phyloP scores from a whole-genome alignment of 2,888 invertebrate genomes.

The Drosophila greeni region DNA sequence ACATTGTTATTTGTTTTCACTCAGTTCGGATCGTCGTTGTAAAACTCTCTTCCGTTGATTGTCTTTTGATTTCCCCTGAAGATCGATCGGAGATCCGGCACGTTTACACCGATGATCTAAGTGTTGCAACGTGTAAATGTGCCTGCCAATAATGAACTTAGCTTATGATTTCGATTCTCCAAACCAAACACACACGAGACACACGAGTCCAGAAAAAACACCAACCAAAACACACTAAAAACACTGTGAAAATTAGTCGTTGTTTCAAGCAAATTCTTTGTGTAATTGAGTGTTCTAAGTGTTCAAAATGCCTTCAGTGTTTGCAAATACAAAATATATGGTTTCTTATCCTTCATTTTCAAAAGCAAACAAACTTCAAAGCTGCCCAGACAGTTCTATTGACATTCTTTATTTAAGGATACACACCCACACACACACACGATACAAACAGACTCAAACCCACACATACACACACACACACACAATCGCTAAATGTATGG shows the following conservation, averaged over 20 bases:
- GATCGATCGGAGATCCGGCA: constrained; percentile 36
- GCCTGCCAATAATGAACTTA: constrained; percentile 59
- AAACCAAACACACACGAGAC: constrained; percentile 21
- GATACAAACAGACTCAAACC: constrained; percentile 24
- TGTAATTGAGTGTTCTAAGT: constrained; percentile 72
- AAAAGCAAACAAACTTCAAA: constrained; percentile 49
- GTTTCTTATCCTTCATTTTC: constrained; percentile 58
- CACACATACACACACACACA: constrained; percentile 32
- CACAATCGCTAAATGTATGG: constrained; percentile 57
- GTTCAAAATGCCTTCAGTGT: constrained; percentile 70
- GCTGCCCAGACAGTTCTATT: constrained; percentile 43
- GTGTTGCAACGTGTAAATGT: constrained; percentile 59
- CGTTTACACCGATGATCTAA: constrained; percentile 46
- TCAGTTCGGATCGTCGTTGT: constrained; percentile 67
- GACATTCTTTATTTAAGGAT: constrained; percentile 41
- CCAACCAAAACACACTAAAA: constrained; percentile 44
- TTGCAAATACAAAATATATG: constrained; percentile 61
- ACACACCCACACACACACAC: constrained; percentile 26
- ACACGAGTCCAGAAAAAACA: constrained; percentile 17
- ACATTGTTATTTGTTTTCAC: constrained; percentile 53
- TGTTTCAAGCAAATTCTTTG: constrained; percentile 71
- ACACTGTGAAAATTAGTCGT: constrained; percentile 64
- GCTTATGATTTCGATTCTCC: constrained; percentile 43
- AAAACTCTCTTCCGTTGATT: constrained; percentile 45
- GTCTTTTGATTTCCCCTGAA: constrained; percentile 25